Evolutionary conservation across 2,113 vertebrate species (phyloP), one percentile per base, ranked within the genome.

Genomic region (Pygoscelis antarcticus): DNA sequence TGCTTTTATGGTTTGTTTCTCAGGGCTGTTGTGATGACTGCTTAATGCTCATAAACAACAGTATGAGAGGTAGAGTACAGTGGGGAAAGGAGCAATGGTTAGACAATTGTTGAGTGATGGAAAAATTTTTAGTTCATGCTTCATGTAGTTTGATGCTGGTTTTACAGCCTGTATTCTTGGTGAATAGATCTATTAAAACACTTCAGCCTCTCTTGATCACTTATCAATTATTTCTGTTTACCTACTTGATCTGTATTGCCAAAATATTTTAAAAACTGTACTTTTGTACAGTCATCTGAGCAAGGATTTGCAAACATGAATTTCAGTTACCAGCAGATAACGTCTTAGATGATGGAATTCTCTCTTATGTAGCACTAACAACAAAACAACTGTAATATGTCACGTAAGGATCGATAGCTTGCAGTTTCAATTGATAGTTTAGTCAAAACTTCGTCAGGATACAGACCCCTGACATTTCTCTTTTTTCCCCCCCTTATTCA

Each of bases 361-460:
- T 94, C 14, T 92, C n/a, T 64, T 82, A 13, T 0, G 1, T 49
- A 62, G 44, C 1, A 1, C 34, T 80, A 66, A 49, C 25, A 93
- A 12, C 62, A 62, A n/a, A 90, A 21, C 34, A 46, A 38, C 18
- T 36, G 17, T 38, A 30, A 13, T 44, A 18, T 46, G 26, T 65
- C 58, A 55, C 0, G 0, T 17, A 49, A 17, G 20, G 77, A 52
- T 75, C 5, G 0, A 30, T 66, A 65, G 30, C 38, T 71, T 75
- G 22, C n/a, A 58, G 26, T 76, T 79, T 91, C 49, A 90, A 69
- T 69, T 21, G 17, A 10, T 66, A 71, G 71, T 84, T 82, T 85
- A 58, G 57, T 83, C 16, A 75, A 77, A 89, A 46, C 27, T 75
- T 82, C 3, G 4, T 58, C 38, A 42, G 42, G 46, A 64, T 78